These are phyloP conservation scores for Empis livida DNA, from an alignment of 2,888 invertebrate genomes.

Conservation along the genomic window DNA sequence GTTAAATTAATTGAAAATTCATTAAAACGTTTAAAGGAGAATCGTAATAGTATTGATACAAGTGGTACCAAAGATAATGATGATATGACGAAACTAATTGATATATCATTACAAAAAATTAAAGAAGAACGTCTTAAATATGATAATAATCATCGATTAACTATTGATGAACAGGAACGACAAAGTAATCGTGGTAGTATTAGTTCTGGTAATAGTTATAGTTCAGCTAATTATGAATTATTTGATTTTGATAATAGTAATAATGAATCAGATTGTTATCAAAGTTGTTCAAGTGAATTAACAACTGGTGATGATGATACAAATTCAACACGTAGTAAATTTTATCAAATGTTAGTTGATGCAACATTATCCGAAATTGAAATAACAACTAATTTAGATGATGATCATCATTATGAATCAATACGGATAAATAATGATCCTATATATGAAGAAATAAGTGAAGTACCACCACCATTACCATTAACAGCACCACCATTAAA, in stretches of 20 bases:
- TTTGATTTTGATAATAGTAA: slow-evolving; percentile 54
- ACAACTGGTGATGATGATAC: slow-evolving; percentile 52
- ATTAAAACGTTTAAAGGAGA: slow-evolving; percentile 43
- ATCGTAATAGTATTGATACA: slow-evolving; percentile 27
- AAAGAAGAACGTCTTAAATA: slow-evolving; percentile 28
- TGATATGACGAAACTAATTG: slow-evolving; percentile 35
- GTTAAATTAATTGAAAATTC: slow-evolving; percentile 54
- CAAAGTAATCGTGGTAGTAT: slow-evolving; percentile 42
- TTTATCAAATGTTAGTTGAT: slow-evolving; percentile 60
- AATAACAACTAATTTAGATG: slow-evolving; percentile 45
- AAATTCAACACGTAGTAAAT: slow-evolving; percentile 49
- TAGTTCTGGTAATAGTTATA: slow-evolving; percentile 41
- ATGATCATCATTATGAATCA: slow-evolving; percentile 63
- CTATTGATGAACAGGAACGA: slow-evolving; percentile 35
- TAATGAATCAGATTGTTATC: slow-evolving; percentile 53
- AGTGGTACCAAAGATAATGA: slow-evolving; percentile 37
- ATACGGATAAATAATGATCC: slow-evolving; percentile 54
- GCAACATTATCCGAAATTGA: slow-evolving; percentile 56
- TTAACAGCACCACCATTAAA: slow-evolving; percentile 63
- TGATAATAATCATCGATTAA: slow-evolving; percentile 1
- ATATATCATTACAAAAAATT: slow-evolving; percentile 31
- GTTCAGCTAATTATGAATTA: slow-evolving; percentile 61
- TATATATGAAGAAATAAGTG: slow-evolving; percentile 64
- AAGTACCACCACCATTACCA: slow-evolving; percentile 67
- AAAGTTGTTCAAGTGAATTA: slow-evolving; percentile 52